Conservation (phyloP, 2,888 invertebrate genomes). For the Opisthograptis luteolata region DNA sequence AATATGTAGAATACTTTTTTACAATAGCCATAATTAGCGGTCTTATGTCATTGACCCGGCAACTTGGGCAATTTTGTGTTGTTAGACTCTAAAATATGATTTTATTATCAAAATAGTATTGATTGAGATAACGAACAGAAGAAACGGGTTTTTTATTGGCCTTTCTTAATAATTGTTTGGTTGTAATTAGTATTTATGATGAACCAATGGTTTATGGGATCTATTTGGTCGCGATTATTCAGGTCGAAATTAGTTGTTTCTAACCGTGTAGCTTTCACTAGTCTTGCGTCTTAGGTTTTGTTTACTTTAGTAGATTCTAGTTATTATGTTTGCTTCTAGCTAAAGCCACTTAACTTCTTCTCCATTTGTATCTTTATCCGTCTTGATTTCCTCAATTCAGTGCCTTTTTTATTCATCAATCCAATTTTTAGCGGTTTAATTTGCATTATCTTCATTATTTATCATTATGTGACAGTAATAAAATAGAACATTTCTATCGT, state of each 20-base stretch:
- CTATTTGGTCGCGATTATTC: conserved; percentile 31
- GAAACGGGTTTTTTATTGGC: conserved; percentile 50
- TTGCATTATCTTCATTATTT: no score
- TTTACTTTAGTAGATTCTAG: neutral
- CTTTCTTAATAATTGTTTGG: conserved; percentile 49
- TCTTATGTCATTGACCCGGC: conserved; percentile 36
- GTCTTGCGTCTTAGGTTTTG: neutral
- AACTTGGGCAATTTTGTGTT: conserved; percentile 36
- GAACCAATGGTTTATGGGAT: conserved; percentile 39
- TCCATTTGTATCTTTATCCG: no score
- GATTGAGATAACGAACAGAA: conserved; percentile 42
- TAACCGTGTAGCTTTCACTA: conserved; percentile 14
- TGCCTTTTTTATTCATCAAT: no score
- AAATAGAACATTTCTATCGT: neutral
- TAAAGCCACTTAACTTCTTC: no score
- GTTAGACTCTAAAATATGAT: conserved; percentile 40
- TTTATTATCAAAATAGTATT: conserved; percentile 45
- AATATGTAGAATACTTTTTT: conserved; percentile 36
- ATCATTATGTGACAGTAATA: no score
- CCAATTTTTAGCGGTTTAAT: no score
- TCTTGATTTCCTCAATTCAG: no score
- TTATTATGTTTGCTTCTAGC: no score
- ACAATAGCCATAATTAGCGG: conserved; percentile 37
- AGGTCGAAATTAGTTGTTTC: conserved; percentile 15
- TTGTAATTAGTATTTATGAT: conserved; percentile 46